These are phyloP conservation scores for Amorpha juglandis DNA, from an alignment of 2,888 invertebrate genomes.

Conservation along the genomic window DNA sequence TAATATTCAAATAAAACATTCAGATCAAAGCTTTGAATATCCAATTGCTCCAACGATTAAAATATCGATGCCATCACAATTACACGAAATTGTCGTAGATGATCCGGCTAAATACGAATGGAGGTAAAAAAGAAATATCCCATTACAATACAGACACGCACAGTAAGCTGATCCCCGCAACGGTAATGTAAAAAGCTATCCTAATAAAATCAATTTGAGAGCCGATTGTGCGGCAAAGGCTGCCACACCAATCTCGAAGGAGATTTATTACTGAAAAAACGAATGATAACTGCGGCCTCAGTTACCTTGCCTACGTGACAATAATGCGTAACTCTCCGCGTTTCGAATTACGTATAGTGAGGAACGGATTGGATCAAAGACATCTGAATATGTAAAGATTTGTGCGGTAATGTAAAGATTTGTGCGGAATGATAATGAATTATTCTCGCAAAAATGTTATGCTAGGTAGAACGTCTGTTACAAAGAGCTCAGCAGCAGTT, in stretches of 20 bases:
- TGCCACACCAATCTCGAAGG: conserved; percentile 26
- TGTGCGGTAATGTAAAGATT: not conserved
- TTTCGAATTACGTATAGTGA: conserved; percentile 28
- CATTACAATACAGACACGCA: conserved; percentile 18
- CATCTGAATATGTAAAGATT: not conserved
- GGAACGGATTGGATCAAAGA: conserved; percentile 2
- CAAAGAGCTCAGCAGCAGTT: no score
- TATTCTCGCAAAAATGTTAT: not conserved
- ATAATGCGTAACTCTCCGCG: conserved; percentile 39
- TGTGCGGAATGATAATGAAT: not conserved
- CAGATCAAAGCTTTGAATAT: not conserved
- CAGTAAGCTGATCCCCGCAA: conserved; percentile 11
- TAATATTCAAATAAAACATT: no score
- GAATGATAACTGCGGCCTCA: conserved; percentile 44
- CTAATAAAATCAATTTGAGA: conserved; percentile 32
- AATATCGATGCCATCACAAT: conserved; percentile 1
- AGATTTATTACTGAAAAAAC: conserved; percentile 33
- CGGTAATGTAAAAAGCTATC: conserved; percentile 22
- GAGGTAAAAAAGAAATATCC: conserved; percentile 11
- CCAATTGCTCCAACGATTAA: not conserved
- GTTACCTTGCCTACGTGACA: conserved; percentile 48
- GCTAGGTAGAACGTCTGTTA: not conserved
- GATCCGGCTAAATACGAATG: conserved; percentile 20
- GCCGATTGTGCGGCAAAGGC: conserved; percentile 27
- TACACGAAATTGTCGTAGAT: conserved; percentile 10